Base-by-base conservation (phyloP, 1,140 invertebrate species). In the Cydia amplana region DNA sequence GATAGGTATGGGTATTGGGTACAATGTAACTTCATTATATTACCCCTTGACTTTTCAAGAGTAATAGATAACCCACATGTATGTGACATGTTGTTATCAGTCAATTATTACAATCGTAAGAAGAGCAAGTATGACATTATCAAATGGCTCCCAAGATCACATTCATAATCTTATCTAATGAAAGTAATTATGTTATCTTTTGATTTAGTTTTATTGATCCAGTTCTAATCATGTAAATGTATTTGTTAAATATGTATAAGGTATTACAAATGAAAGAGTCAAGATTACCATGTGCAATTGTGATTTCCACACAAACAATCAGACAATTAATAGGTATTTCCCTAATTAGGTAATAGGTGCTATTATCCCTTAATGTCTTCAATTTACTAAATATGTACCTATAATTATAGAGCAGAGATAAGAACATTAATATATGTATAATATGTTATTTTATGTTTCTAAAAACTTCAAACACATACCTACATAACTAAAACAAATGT, bases 11-110 rank as follows among this genome's bases (percentile, higher is more conserved):
- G 43, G 10, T 23, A 23, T 23, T 16, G 12, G 43, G 10, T 23
- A 23, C 63, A 64, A 28, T 14, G 25, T 67, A 32, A 67, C 10
- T 67, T 32, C 6, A 67, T 36, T 32, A 14, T 32, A 7, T 32
- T 67, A n/a, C 20, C 28, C 23, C 12, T 67, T 67, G 64, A 32
- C 64, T 36, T 32, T 67, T n/a, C 9, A 32, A 67, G 64, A 67
- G 23, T 18, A 67, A 32, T 18, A 36, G 64, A 67, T 32, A 67
- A 67, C 25, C 12, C 9, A 65, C 23, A 65, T n/a, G n/a, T n/a
- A n/a, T n/a, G 25, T 25, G 25, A 25, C 3, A 32, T 36, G 32
- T 36, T 28, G 63, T 65, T 65, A 32, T 67, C 25, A 32, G 25
- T n/a, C 1, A 5, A 36, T 16, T n/a, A 64, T 25, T 64, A 25